Base-by-base conservation (phyloP, 1,140 invertebrate genomes). In the Chrysomallon squamiferum region DNA sequence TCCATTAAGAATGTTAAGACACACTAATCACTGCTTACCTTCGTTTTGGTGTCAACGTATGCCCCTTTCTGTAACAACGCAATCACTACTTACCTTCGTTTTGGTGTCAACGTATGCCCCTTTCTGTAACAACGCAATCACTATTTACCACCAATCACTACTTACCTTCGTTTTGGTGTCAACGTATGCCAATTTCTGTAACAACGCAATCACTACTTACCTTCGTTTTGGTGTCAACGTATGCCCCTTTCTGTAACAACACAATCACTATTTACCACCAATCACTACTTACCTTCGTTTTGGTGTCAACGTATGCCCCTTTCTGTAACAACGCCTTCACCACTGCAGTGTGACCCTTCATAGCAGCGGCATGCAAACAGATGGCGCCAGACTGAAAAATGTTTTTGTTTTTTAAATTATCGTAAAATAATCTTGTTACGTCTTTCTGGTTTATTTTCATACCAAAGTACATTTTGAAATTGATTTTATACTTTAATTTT, bases 181-280 rank as follows among this genome's bases (percentile, higher is more conserved):
- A 0, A 99, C 96, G 84, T 93, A 93, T 85, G 98, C 97, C 56
- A 97, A 97, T 86, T 97, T 95, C 79, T 95, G 92, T 18, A 99
- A 85, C 11, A 99, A 86, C 0, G 96, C 95, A 82, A 96, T 97
- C 69, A 99, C 98, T 69, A 99, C 98, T 72, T 58, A 96, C 95
- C 86, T 96, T 97, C 6, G 95, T 97, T 43, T 91, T 93, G 15
- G 95, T 91, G 81, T 98, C 95, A 0, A 99, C 96, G 84, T 93
- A 93, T 85, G 98, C 97, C 56, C 97, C 97, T 86, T 97, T 95
- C 79, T 95, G 92, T 18, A 99, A 85, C 11, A 99, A 86, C 0
- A 96, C 95, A 81, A 96, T 97, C 69, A 99, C 98, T 70, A 99
- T 98, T 7, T 7, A 57, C 96, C 95, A 86, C 96, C 97, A 5